A percentile compares a stretch with the other conserved stretches of the same genome.
Evolutionary conservation across 2,888 invertebrate species (phyloP).

Genomic region (Pandemis corylana): DNA sequence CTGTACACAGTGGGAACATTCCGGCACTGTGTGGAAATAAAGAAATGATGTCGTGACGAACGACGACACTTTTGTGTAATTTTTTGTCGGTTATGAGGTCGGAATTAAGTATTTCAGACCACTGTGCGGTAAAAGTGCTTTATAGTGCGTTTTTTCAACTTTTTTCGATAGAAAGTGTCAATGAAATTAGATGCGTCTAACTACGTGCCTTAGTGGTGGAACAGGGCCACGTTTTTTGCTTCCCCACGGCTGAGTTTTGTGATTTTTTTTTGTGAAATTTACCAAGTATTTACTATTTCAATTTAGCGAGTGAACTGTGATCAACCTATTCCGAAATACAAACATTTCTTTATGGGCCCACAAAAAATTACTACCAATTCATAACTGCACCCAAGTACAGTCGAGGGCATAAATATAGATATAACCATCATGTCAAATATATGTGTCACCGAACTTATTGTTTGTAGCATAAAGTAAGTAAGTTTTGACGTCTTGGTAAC

Average conservation of each 20-base stretch:
- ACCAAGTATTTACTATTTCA: constrained; percentile 22
- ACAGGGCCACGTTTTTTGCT: constrained; percentile 14
- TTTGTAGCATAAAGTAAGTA: no score
- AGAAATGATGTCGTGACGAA: constrained; percentile 65
- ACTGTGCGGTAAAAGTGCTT: constrained; percentile 44
- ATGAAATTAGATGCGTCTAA: constrained; percentile 34
- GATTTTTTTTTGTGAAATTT: constrained; percentile 21
- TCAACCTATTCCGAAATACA: constrained; percentile 7
- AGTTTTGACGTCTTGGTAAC: no score
- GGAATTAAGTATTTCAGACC: constrained; percentile 45
- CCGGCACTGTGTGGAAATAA: constrained; percentile 55
- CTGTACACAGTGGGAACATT: constrained; percentile 52
- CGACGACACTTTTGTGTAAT: constrained; percentile 59
- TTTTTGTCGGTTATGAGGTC: constrained; percentile 59
- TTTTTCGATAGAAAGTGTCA: constrained; percentile 40
- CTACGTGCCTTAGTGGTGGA: constrained; percentile 31
- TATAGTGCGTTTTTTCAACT: constrained; percentile 35
- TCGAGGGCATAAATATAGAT: no score
- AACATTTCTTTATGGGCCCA: constrained; percentile 7
- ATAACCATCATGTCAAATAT: no score
- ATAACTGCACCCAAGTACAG: background rate
- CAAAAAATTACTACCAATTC: background rate
- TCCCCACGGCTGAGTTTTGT: constrained; percentile 26
- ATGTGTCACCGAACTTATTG: no score
- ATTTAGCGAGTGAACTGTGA: background rate